A percentile compares a stretch with the other conserved stretches of the same genome.
Conservation (phyloP, 1,140 invertebrate genomes). For the Cyrtorhinus lividipennis region DNA sequence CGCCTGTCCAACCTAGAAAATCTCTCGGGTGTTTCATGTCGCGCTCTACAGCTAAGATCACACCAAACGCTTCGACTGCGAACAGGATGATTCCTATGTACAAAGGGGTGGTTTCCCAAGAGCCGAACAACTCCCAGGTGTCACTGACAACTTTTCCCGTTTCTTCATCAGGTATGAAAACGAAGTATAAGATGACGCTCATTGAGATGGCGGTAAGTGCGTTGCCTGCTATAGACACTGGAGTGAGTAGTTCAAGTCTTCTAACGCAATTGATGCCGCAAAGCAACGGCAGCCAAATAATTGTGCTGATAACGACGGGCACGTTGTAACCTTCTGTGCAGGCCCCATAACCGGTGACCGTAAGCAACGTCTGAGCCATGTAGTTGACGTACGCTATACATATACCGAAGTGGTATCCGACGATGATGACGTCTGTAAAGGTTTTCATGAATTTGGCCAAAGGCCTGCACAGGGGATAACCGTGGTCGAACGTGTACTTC, state of each 20-base stretch:
- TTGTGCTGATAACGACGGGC: neutral
- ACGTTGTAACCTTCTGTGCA: neutral
- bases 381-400: neutral
- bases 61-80: neutral
- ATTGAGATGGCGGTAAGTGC: neutral
- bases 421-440: neutral
- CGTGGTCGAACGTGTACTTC: constrained; percentile 1
- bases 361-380: neutral
- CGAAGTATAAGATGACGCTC: neutral
- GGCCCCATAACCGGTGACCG: neutral
- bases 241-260: neutral
- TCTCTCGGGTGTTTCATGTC: neutral
- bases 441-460: neutral
- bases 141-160: neutral
- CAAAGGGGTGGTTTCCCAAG: neutral
- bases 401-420: neutral
- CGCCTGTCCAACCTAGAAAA: neutral
- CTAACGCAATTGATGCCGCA: neutral
- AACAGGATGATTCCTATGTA: constrained; percentile 2
- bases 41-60: neutral
- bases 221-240: neutral
- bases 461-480: neutral
- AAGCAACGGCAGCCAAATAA: neutral
- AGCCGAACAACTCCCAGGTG: neutral
- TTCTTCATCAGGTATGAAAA: neutral